phyloP scores from a whole-genome alignment of 2,888 invertebrate species.

The Drosophila mimetica region DNA sequence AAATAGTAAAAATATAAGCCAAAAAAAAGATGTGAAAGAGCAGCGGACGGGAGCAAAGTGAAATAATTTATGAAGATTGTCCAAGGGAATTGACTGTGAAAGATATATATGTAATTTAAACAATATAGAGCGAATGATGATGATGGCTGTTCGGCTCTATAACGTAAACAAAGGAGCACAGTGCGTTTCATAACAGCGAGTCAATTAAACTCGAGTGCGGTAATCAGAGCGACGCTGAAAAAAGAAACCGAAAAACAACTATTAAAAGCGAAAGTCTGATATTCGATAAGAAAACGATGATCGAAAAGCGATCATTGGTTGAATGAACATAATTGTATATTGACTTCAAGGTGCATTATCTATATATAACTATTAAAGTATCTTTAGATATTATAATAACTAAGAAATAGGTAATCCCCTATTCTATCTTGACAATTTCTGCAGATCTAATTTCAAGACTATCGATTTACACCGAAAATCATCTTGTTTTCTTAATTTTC shows the following conservation, averaged over 20 bases:
- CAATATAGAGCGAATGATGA: conserved; percentile 28
- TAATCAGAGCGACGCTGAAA: conserved; percentile 18
- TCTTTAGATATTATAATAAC: no score
- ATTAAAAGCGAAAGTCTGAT: conserved; percentile 24
- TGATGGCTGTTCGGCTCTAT: conserved; percentile 3
- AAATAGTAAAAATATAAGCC: neutral
- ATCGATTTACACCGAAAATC: no score
- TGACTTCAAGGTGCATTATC: no score
- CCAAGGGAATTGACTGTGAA: conserved; percentile 39
- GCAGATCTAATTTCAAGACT: no score
- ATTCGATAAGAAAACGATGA: conserved; percentile 6
- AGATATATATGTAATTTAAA: conserved; percentile 22
- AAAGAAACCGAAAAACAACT: neutral
- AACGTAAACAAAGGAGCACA: conserved; percentile 19
- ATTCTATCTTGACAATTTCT: no score
- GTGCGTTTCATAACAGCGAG: conserved; percentile 33
- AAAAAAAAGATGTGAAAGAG: neutral
- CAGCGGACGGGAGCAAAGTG: neutral
- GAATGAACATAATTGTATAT: neutral
- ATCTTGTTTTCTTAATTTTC: no score
- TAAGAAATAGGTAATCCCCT: no score
- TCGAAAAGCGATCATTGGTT: neutral
- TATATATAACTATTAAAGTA: no score
- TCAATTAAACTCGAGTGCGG: conserved; percentile 24
- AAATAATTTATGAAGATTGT: conserved; percentile 34